Percentiles rank a stretch among this genome's conserved stretches.
These are phyloP conservation scores for Pituophis catenifer DNA, from an alignment of 2,113 vertebrate genomes.

Conservation along the genomic window DNA sequence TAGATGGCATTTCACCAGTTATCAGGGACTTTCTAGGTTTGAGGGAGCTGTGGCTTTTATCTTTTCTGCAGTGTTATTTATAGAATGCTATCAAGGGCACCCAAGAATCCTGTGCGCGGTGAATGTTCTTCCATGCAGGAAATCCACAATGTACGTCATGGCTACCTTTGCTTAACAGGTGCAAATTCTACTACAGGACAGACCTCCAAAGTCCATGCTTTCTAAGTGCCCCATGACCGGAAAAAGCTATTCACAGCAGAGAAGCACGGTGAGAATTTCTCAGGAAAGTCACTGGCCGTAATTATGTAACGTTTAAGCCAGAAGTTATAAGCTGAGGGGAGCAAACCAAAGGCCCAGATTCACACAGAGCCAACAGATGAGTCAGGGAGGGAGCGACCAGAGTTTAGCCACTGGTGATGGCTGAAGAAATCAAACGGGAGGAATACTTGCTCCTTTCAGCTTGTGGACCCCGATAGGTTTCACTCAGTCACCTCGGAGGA, in stretches of 20 bases:
- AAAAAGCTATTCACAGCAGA: neutral
- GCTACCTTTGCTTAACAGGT: neutral
- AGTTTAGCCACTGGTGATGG: neutral
- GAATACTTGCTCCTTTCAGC: neutral
- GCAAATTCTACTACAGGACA: too few relatives aligned
- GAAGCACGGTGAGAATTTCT: neutral
- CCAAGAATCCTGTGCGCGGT: neutral
- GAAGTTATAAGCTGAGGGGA: neutral
- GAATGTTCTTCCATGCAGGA: neutral
- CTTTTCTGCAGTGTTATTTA: neutral
- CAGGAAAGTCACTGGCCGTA: neutral
- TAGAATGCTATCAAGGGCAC: neutral
- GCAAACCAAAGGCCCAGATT: neutral
- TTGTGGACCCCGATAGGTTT: neutral
- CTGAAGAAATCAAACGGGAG: neutral
- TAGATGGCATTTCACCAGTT: conserved; percentile 24
- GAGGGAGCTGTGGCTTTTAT: neutral
- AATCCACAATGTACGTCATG: neutral
- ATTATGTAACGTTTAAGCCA: neutral
- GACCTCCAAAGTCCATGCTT: neutral
- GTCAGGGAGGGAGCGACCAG: neutral
- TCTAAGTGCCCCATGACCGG: neutral
- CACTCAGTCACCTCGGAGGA: neutral
- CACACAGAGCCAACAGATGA: neutral
- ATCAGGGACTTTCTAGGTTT: conserved; percentile 21